A percentile compares a stretch with the other conserved stretches of the same genome.
phyloP scores from a whole-genome alignment of 2,113 vertebrate species.

The Casuarius casuarius region DNA sequence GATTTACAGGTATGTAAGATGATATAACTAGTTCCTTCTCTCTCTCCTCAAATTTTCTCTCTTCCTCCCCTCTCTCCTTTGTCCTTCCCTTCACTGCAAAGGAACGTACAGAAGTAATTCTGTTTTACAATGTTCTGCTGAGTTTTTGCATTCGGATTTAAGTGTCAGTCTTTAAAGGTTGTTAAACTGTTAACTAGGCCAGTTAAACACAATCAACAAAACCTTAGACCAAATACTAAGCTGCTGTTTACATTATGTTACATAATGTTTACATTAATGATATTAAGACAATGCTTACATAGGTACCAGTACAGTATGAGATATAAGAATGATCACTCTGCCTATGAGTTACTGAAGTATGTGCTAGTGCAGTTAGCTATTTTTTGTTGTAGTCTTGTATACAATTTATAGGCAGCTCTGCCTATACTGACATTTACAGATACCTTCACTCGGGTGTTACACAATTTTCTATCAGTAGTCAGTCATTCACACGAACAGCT shows the following conservation, averaged over 20 bases:
- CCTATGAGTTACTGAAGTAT: background rate
- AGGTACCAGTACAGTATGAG: background rate
- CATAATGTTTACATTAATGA: too few species aligned
- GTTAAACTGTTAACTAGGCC: background rate
- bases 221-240: background rate
- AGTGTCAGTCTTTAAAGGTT: background rate
- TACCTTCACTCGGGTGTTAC: background rate
- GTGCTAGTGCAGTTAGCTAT: background rate
- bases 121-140: background rate
- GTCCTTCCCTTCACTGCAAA: background rate
- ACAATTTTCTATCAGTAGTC: background rate
- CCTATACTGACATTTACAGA: background rate
- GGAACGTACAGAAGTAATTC: background rate
- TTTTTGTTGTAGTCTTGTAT: background rate
- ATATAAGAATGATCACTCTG: background rate
- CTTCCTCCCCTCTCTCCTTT: background rate
- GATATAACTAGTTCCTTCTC: background rate
- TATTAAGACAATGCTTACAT: background rate
- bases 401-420: background rate
- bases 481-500: background rate
- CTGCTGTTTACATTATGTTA: background rate
- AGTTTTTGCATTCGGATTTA: background rate
- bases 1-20: background rate
- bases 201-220: background rate
- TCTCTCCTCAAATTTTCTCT: background rate